Base-by-base conservation (phyloP, 2,797 vertebrate species). In the Takifugu rubripes region DNA sequence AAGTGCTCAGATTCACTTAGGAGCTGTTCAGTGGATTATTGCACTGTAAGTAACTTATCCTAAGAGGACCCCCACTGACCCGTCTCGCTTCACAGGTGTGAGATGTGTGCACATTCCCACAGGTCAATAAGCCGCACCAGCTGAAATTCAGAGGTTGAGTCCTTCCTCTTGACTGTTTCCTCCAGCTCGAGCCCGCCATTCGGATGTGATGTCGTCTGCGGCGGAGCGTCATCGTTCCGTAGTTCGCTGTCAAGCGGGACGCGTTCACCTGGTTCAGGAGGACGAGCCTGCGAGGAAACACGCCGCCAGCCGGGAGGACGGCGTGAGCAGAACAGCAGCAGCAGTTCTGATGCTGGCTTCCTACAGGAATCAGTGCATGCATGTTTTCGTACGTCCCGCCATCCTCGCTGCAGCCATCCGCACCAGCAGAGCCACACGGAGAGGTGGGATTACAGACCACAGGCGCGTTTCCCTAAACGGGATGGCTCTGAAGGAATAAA, bases 331-430 rank as follows among this genome's bases (percentile, higher is more conserved):
- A 64, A 87, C 64, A 0, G 88, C 94, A 1, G 77, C 86, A 21
- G 51, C 85, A 0, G 40, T 93, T 56, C 93, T 98, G 64, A 92
- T 92, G 88, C 91, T 96, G 64, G 92, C 90, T 0, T 92, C 92
- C 11, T 97, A 99, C 66, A 92, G 93, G 82, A 99, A 99, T 82
- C 95, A 97, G 82, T 68, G 90, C 11, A 64, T 98, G 52, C 96
- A 98, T 1, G 14, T 92, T 7, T 97, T 94, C 12, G 83, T 91
- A 25, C 93, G 94, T 2, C 96, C 96, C 0, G 94, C 94, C 7
- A 72, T 99, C 65, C 88, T 99, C 17, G 92, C 92, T 0, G 0
- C 89, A 0, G 91, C 97, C 17, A 64, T 95, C 46, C 86, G 87
- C 40, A 77, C 90, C 75, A 83, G 90, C 0, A 77, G 66, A 26